phyloP scores from a whole-genome alignment of 2,113 vertebrate genomes.

The Oreochromis aureus region DNA sequence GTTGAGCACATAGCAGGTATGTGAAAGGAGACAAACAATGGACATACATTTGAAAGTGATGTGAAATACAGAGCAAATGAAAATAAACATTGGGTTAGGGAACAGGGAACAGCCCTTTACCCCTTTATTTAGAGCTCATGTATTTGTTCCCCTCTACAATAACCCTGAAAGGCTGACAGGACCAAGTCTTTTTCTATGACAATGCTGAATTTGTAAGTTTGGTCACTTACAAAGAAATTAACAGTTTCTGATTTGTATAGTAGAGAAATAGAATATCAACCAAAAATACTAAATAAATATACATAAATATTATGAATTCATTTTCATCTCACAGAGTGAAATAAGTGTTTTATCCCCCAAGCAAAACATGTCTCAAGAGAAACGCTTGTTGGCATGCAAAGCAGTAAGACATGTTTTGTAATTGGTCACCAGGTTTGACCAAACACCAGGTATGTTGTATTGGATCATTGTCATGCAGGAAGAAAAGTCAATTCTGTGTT shows the following conservation, averaged over 20 bases:
- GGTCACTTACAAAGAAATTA: background rate
- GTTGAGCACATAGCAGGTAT: constrained; percentile 92
- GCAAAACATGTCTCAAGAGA: no score
- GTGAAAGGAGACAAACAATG: background rate
- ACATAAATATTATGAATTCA: background rate
- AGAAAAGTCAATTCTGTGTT: background rate
- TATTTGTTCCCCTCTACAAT: background rate
- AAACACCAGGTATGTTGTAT: background rate
- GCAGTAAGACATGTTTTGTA: background rate
- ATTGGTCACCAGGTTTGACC: background rate
- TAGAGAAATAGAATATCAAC: background rate
- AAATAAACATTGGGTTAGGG: background rate
- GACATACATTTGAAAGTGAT: background rate
- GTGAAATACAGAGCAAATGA: background rate
- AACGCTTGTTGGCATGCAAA: background rate
- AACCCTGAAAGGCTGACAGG: background rate
- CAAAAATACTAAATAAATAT: background rate
- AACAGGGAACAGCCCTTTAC: background rate
- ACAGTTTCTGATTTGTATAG: background rate
- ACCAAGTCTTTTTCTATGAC: background rate
- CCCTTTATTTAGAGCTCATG: background rate
- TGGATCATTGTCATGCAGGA: background rate
- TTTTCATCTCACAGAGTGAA: background rate
- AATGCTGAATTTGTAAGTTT: background rate
- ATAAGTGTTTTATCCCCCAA: background rate